Percentiles rank a stretch among this genome's conserved stretches.
Evolutionary conservation across 2,797 vertebrate genomes (phyloP).

Genomic region (Oreortyx pictus): DNA sequence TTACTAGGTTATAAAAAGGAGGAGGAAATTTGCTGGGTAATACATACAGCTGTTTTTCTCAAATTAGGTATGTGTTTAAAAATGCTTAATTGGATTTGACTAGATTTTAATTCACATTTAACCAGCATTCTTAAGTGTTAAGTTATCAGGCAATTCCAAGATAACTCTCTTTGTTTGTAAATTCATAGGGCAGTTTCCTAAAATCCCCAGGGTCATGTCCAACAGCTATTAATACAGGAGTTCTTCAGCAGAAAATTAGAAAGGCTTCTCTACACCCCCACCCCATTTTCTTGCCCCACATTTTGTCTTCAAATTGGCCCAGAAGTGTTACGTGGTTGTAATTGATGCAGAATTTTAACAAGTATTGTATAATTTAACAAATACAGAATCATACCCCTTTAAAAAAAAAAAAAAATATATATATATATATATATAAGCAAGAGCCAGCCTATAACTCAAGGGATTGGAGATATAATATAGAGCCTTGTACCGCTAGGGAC

Average conservation of each 20-base stretch:
- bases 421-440: neutral
- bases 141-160: slow-evolving; percentile 13
- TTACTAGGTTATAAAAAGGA: slow-evolving; percentile 13
- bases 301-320: slow-evolving; percentile 57
- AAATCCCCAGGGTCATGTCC: neutral
- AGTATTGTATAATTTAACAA: slow-evolving; percentile 34
- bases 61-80: slow-evolving; percentile 42
- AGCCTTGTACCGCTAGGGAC: slow-evolving; percentile 32
- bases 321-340: slow-evolving; percentile 50
- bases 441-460: neutral
- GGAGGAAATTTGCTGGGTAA: slow-evolving; percentile 26
- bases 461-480: slow-evolving; percentile 28
- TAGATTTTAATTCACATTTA: slow-evolving; percentile 54
- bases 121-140: slow-evolving; percentile 11
- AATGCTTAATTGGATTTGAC: slow-evolving; percentile 46
- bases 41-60: slow-evolving; percentile 52
- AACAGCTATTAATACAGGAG: slow-evolving; percentile 17
- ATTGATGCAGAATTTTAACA: slow-evolving; percentile 55
- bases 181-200: slow-evolving; percentile 51
- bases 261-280: neutral
- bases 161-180: neutral
- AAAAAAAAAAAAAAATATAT: too few relatives aligned
- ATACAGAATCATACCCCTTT: slow-evolving; percentile 40
- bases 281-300: neutral
- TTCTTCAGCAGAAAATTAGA: slow-evolving; percentile 42